These are phyloP conservation scores for Scolopax bukidnonensis DNA, from an alignment of 2,797 vertebrate genomes.

Conservation along the genomic window DNA sequence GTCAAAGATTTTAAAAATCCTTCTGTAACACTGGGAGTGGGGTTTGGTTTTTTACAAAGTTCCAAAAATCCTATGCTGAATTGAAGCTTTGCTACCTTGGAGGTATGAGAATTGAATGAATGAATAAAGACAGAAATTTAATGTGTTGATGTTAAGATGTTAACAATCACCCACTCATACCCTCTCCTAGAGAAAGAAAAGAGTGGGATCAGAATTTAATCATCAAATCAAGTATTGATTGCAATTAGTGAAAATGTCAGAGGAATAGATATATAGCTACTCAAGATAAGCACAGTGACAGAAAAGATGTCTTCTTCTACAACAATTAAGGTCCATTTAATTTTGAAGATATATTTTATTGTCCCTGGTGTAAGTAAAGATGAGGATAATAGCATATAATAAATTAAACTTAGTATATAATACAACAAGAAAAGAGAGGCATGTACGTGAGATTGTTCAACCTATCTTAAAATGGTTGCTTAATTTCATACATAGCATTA, in stretches of 20 bases:
- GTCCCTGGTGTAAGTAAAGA: not conserved
- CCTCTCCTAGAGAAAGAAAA: not conserved
- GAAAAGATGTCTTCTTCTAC: not conserved
- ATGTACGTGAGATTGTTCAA: not conserved
- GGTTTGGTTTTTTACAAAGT: not conserved
- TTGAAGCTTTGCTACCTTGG: not conserved
- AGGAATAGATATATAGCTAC: not conserved
- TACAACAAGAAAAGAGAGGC: not conserved
- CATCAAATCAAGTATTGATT: conserved; percentile 12
- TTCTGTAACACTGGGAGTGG: not conserved
- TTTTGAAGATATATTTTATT: not conserved
- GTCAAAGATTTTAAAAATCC: not conserved
- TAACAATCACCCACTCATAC: not conserved
- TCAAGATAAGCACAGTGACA: not conserved
- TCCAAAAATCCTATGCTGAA: not conserved
- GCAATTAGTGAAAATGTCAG: conserved; percentile 3
- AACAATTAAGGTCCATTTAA: not conserved
- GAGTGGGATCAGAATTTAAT: not conserved
- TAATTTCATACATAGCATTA: not conserved
- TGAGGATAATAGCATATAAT: not conserved
- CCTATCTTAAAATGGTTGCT: not conserved
- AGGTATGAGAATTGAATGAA: not conserved
- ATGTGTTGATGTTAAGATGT: not conserved
- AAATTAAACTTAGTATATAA: not conserved
- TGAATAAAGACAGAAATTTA: not conserved